A percentile compares a stretch with the other conserved stretches of the same genome.
Conservation (phyloP, 2,113 vertebrate genomes). For the Sarotherodon lohbergeri region DNA sequence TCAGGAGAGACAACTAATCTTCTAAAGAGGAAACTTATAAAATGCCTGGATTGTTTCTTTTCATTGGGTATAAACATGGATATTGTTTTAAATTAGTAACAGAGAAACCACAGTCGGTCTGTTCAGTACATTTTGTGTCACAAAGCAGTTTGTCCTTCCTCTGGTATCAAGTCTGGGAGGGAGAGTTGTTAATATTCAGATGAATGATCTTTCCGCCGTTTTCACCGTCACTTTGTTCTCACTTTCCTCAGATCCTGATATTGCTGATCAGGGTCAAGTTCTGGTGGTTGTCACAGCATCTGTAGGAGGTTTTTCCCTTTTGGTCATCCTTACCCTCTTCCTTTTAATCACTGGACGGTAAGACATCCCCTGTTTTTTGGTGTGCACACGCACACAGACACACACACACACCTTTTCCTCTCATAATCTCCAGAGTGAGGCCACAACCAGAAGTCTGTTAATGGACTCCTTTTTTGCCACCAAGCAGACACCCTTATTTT, state of each 20-base stretch:
- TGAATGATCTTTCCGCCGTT: neutral
- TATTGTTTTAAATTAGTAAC: neutral
- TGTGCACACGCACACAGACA: neutral
- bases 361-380: neutral
- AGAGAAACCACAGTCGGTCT: neutral
- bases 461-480: conserved; percentile 55
- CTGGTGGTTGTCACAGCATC: conserved; percentile 94
- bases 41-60: neutral
- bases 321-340: conserved; percentile 96
- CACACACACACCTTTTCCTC: neutral
- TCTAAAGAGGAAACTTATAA: neutral
- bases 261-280: conserved; percentile 92
- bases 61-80: neutral
- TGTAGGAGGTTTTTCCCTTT: conserved; percentile 92
- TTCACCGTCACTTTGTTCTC: neutral
- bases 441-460: conserved; percentile 46
- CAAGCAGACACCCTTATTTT: conserved; percentile 66
- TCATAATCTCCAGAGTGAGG: conserved; percentile 32
- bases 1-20: neutral
- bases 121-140: neutral
- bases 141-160: neutral
- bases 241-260: conserved; percentile 83
- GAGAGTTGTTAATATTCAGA: neutral
- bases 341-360: conserved; percentile 97
- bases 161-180: neutral